Conservation (phyloP, 2,888 invertebrate genomes). For the Stegana nigrithorax region DNA sequence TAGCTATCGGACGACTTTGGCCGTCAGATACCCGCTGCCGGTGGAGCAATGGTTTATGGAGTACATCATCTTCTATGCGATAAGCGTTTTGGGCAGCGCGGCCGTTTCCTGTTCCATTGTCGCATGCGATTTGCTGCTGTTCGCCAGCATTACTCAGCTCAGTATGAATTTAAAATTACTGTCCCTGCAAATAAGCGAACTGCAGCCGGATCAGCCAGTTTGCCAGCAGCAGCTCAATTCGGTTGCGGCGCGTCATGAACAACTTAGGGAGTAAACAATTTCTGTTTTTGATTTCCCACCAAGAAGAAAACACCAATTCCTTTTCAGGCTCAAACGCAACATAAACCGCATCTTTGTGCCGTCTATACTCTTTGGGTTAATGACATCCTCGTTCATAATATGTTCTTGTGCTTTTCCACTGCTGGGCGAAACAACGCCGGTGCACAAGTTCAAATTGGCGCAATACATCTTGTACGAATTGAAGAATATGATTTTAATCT, state of each 20-base stretch:
- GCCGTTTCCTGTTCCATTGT: not conserved
- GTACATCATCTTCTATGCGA: too few relatives aligned
- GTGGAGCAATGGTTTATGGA: not conserved
- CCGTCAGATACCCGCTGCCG: not conserved
- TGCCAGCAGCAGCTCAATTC: not conserved
- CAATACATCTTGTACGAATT: slow-evolving; percentile 34
- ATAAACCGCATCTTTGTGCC: slow-evolving; percentile 35
- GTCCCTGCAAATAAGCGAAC: slow-evolving; percentile 19
- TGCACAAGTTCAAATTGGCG: slow-evolving; percentile 19
- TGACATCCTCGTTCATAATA: slow-evolving; percentile 37
- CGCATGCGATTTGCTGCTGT: not conserved
- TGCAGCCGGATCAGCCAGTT: slow-evolving; percentile 13
- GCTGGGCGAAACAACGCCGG: slow-evolving; percentile 29
- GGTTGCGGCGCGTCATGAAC: not conserved
- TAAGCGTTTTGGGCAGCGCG: too few relatives aligned
- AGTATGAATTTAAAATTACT: not conserved
- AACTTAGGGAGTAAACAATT: not conserved
- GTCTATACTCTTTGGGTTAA: slow-evolving; percentile 34
- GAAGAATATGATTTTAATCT: slow-evolving; percentile 40
- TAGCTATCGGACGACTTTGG: not conserved
- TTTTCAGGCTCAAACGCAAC: slow-evolving; percentile 31
- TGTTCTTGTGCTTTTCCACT: slow-evolving; percentile 36
- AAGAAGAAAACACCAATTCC: not conserved
- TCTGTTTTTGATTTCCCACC: too few relatives aligned
- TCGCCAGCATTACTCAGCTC: slow-evolving; percentile 1